Evolutionary conservation across 2,888 invertebrate genomes (phyloP).

Genomic region (Diarsia dahlii): DNA sequence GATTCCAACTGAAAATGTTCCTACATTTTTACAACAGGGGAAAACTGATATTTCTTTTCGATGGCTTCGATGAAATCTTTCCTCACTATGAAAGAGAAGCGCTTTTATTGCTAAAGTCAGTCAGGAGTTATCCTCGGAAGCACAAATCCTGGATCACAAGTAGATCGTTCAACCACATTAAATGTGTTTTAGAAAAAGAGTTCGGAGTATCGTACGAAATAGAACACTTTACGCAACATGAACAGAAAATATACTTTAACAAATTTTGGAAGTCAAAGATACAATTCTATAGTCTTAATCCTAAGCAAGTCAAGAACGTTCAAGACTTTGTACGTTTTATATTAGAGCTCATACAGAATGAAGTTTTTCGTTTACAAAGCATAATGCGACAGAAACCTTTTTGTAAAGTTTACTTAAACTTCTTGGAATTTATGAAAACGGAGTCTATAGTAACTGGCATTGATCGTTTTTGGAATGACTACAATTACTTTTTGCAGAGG

Average conservation of each 20-base stretch:
- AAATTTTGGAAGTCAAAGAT: slow-evolving; percentile 45
- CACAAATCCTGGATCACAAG: slow-evolving; percentile 58
- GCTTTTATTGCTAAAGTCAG: slow-evolving; percentile 12
- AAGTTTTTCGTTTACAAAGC: neutral
- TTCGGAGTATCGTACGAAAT: slow-evolving; percentile 41
- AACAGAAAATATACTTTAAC: slow-evolving; percentile 35
- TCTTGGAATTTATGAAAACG: slow-evolving; percentile 15
- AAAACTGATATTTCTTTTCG: slow-evolving; percentile 12
- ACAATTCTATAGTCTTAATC: slow-evolving; percentile 24
- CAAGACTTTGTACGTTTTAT: slow-evolving; percentile 14
- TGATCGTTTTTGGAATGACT: neutral
- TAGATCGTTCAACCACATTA: slow-evolving; percentile 10
- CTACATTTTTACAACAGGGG: slow-evolving; percentile 17
- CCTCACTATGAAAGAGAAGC: slow-evolving; percentile 5
- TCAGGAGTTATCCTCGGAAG: slow-evolving; percentile 9
- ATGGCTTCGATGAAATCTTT: slow-evolving; percentile 12
- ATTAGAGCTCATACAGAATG: neutral
- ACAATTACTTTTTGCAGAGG: neutral
- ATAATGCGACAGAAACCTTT: slow-evolving; percentile 6
- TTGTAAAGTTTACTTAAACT: slow-evolving; percentile 13
- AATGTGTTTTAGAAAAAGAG: slow-evolving; percentile 22
- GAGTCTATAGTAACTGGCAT: neutral
- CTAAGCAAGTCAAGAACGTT: slow-evolving; percentile 15
- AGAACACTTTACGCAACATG: slow-evolving; percentile 31
- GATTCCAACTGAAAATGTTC: slow-evolving; percentile 38